A percentile compares a stretch with the other conserved stretches of the same genome.
These are phyloP conservation scores for Tigriopus californicus DNA, from an alignment of 2,888 invertebrate species.

Conservation along the genomic window DNA sequence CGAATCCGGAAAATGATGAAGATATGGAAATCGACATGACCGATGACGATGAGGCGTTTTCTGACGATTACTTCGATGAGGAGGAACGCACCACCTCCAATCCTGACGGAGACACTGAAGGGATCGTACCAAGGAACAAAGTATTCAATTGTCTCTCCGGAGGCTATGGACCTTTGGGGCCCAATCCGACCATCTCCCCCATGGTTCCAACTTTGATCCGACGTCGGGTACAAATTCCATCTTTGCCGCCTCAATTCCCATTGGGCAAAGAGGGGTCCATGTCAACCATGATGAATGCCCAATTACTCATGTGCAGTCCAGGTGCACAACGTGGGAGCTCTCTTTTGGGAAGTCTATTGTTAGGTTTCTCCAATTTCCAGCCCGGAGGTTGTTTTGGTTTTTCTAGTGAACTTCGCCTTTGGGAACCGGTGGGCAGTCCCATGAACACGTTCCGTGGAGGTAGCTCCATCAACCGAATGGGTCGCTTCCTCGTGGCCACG, in stretches of 20 bases:
- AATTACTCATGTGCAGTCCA: conserved; percentile 6
- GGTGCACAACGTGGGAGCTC: background rate
- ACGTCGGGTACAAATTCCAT: background rate
- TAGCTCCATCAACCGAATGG: conserved; percentile 2
- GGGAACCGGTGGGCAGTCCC: conserved; percentile 3
- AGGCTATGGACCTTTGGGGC: conserved; percentile 11
- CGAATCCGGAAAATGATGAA: background rate
- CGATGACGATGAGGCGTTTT: background rate
- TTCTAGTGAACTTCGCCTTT: background rate
- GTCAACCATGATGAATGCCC: background rate
- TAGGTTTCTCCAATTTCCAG: background rate
- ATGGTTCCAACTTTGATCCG: background rate
- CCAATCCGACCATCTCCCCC: background rate
- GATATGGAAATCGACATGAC: background rate
- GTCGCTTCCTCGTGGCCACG: conserved; percentile 1
- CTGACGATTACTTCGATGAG: conserved; percentile 1
- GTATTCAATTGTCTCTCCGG: conserved; percentile 5
- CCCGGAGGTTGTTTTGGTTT: conserved; percentile 1
- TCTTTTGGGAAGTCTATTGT: background rate
- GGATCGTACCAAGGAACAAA: background rate
- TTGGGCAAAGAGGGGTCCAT: background rate
- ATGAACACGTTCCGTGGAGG: conserved; percentile 4
- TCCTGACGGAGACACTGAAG: background rate
- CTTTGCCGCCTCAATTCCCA: conserved; percentile 1
- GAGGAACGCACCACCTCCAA: background rate